A percentile compares a stretch with the other conserved stretches of the same genome.
These are phyloP conservation scores for Scaptomyza polygonia DNA, from an alignment of 2,888 invertebrate species.

Conservation along the genomic window DNA sequence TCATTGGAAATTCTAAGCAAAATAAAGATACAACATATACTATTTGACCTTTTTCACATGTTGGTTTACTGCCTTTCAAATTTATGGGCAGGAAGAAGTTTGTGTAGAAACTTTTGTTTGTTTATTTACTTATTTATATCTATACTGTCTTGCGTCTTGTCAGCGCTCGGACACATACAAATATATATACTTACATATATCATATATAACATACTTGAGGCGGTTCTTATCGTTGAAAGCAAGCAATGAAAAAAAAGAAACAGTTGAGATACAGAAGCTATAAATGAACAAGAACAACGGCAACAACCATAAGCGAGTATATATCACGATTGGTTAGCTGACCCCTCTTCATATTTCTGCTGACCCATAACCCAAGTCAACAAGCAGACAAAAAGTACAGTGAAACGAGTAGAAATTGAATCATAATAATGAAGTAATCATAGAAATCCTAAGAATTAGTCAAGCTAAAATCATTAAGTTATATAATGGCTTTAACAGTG, in stretches of 20 bases:
- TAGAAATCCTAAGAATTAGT: background rate
- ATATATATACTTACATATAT: background rate
- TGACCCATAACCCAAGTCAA: slow-evolving; percentile 65
- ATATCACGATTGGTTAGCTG: slow-evolving; percentile 54
- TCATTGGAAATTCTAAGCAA: slow-evolving; percentile 20
- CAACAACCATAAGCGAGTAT: too few species aligned
- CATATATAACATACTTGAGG: slow-evolving; percentile 7
- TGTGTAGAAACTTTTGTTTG: slow-evolving; percentile 27
- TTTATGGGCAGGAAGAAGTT: slow-evolving; percentile 18
- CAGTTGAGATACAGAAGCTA: slow-evolving; percentile 39
- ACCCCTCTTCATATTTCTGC: slow-evolving; percentile 70
- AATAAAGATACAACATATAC: slow-evolving; percentile 25
- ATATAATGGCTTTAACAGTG: slow-evolving; percentile 2
- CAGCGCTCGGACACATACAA: slow-evolving; percentile 34
- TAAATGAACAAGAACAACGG: slow-evolving; percentile 4
- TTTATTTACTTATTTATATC: slow-evolving; percentile 41
- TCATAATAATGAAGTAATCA: background rate
- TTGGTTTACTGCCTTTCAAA: slow-evolving; percentile 2
- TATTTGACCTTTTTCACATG: slow-evolving; percentile 54
- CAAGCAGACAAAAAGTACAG: slow-evolving; percentile 39
- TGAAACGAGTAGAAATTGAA: slow-evolving; percentile 14
- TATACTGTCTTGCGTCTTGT: slow-evolving; percentile 22
- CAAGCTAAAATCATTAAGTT: background rate
- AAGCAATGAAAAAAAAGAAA: slow-evolving; percentile 4
- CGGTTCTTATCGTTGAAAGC: slow-evolving; percentile 53